These are phyloP conservation scores for Alca torda DNA, from an alignment of 2,797 vertebrate species.

Conservation along the genomic window DNA sequence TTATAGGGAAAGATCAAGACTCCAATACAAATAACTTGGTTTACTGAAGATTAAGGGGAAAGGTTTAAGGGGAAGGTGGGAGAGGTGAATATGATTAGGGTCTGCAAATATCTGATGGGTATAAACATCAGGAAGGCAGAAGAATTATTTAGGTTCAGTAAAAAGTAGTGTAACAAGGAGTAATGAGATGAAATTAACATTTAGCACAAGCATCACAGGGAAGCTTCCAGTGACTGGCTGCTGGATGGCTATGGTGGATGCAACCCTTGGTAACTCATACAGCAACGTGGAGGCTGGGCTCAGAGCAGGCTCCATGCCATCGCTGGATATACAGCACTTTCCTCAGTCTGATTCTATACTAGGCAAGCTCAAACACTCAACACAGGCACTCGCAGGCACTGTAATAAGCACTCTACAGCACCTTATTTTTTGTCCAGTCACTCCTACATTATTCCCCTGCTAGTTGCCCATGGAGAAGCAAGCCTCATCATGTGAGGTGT, in stretches of 20 bases:
- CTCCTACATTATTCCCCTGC: not conserved
- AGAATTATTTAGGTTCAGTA: not conserved
- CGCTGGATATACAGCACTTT: not conserved
- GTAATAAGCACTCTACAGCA: not conserved
- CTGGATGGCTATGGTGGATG: not conserved
- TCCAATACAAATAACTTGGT: not conserved
- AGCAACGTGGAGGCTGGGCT: not conserved
- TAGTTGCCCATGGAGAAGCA: not conserved
- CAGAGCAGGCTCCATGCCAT: not conserved
- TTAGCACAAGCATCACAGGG: not conserved
- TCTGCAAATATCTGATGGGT: not conserved
- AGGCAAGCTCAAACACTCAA: not conserved
- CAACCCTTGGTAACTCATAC: not conserved
- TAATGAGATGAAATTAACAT: not conserved
- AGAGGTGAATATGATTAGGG: not conserved
- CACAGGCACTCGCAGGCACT: fast-evolving
- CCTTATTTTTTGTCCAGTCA: not conserved
- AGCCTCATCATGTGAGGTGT: not conserved
- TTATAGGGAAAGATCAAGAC: not conserved
- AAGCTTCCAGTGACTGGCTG: not conserved
- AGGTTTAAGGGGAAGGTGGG: no score
- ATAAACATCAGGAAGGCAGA: not conserved
- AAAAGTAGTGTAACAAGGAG: not conserved
- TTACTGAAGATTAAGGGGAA: not conserved
- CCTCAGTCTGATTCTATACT: not conserved